A percentile compares a stretch with the other conserved stretches of the same genome.
Evolutionary conservation across 2,797 vertebrate genomes (phyloP).

Genomic region (Mycteria americana): DNA sequence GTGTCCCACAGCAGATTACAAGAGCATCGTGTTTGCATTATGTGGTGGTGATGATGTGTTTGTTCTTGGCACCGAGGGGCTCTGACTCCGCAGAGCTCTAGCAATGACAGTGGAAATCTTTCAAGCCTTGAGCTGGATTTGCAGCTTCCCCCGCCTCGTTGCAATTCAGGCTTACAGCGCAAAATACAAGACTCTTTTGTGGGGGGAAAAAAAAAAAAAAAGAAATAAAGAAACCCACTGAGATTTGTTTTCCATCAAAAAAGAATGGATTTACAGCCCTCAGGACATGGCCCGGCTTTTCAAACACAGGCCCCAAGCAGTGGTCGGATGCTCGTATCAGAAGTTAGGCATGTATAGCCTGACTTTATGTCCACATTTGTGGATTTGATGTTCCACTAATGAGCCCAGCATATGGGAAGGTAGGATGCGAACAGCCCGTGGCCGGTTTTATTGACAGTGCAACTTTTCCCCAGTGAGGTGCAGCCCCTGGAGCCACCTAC

Average conservation of each 20-base stretch:
- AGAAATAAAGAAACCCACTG: background rate
- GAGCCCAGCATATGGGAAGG: constrained; percentile 1
- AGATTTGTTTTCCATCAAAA: constrained; percentile 47
- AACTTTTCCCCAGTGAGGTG: background rate
- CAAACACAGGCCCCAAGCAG: constrained; percentile 1
- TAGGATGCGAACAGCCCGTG: background rate
- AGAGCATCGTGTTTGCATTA: constrained; percentile 50
- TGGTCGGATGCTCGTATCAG: background rate
- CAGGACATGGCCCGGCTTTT: constrained; percentile 11
- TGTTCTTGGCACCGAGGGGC: constrained; percentile 43
- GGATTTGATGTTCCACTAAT: constrained; percentile 31
- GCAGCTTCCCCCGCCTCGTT: background rate
- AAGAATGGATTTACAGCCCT: constrained; percentile 54
- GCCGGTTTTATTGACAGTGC: background rate
- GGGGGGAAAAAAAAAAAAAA: background rate
- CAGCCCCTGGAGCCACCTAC: background rate
- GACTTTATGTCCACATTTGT: constrained; percentile 9
- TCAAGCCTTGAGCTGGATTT: constrained; percentile 39
- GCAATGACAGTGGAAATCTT: constrained; percentile 57
- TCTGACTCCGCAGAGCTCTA: background rate
- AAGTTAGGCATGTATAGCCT: background rate
- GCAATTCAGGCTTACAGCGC: background rate
- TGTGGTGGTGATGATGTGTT: constrained; percentile 36
- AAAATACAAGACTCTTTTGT: constrained; percentile 35
- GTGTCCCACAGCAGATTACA: constrained; percentile 11